These are phyloP conservation scores for Choloepus hoffmanni DNA, from an alignment of 2,113 vertebrate species.

Conservation along the genomic window DNA sequence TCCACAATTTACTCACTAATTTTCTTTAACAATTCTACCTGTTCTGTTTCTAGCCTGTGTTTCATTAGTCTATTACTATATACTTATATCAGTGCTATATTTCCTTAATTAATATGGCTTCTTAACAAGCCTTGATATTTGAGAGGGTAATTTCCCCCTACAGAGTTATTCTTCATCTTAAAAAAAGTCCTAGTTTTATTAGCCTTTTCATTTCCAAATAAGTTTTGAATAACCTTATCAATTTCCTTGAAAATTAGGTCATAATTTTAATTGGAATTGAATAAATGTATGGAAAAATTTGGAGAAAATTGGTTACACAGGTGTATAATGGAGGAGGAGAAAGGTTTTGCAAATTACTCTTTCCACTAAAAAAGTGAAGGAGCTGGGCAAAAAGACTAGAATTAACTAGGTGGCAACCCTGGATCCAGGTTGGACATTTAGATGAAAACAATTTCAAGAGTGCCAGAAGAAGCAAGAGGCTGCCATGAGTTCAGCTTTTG, in stretches of 20 bases:
- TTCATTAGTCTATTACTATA: background rate
- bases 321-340: too few species aligned
- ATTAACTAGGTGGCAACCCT: too few species aligned
- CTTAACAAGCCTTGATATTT: background rate
- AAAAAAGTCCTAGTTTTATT: background rate
- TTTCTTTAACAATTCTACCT: background rate
- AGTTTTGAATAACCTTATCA: background rate
- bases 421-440: too few species aligned
- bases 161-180: background rate
- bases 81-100: background rate
- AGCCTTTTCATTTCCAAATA: background rate
- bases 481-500: too few species aligned
- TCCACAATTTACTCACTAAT: background rate
- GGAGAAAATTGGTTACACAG: too few species aligned
- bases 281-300: background rate
- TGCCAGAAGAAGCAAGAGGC: too few species aligned
- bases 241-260: background rate
- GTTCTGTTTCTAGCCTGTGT: background rate
- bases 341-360: too few species aligned
- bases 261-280: background rate
- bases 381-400: too few species aligned
- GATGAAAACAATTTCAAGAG: too few species aligned
- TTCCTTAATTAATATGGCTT: background rate
- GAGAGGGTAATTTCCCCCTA: background rate
- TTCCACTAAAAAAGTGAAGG: too few species aligned